A percentile compares a stretch with the other conserved stretches of the same genome.
Conservation (phyloP, 2,113 vertebrate genomes). For the Morone chrysops region DNA sequence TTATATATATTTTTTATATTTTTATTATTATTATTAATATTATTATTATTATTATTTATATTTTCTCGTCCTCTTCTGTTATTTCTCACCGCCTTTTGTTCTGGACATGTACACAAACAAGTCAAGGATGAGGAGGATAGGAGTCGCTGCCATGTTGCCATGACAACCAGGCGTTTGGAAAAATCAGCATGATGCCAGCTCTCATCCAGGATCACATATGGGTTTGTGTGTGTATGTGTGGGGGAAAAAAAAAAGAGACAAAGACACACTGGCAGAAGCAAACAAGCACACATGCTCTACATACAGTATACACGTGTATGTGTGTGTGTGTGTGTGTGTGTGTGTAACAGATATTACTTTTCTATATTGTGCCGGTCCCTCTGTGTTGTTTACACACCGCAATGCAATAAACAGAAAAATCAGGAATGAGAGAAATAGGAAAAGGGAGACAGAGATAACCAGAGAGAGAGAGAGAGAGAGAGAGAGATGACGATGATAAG, state of each 20-base stretch:
- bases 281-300: constrained; percentile 3
- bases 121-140: constrained; percentile 18
- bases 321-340: not conserved
- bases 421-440: constrained; percentile 3
- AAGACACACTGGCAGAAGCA: constrained; percentile 12
- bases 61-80: not conserved
- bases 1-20: not conserved
- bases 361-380: constrained; percentile 10
- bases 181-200: constrained; percentile 62
- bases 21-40: no score
- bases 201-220: constrained; percentile 65
- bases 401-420: constrained; percentile 39
- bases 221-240: not conserved
- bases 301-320: not conserved
- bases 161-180: constrained; percentile 68
- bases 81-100: constrained; percentile 50
- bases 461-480: constrained; percentile 8
- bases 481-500: constrained; percentile 41
- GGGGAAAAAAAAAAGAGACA: not conserved
- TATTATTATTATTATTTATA: no score
- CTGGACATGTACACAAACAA: constrained; percentile 49
- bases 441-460: constrained; percentile 1
- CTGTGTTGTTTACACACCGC: constrained; percentile 26
- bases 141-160: constrained; percentile 50
- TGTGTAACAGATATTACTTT: constrained; percentile 23